Conservation (phyloP, 2,888 invertebrate species). For the Catocala fraxini region DNA sequence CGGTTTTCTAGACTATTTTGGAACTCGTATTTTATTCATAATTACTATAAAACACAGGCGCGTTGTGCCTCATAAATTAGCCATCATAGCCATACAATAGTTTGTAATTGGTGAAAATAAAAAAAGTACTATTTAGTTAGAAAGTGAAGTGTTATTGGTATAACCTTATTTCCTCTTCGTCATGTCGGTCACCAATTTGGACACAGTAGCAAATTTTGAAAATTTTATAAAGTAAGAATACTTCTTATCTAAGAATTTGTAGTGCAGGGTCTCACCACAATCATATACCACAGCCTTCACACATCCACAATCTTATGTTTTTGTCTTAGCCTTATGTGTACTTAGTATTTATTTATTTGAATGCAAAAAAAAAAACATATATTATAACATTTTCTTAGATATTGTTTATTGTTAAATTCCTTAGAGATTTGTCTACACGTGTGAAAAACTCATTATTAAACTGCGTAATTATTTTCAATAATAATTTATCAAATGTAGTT, state of each 20-base stretch:
- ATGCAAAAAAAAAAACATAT: too few species aligned
- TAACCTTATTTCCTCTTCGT: slow-evolving; percentile 59
- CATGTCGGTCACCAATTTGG: slow-evolving; percentile 86
- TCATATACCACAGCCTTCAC: too few species aligned
- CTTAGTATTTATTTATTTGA: too few species aligned
- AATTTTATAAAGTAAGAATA: slow-evolving; percentile 73
- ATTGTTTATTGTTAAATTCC: too few species aligned
- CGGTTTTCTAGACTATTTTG: slow-evolving; percentile 27
- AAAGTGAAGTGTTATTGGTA: slow-evolving; percentile 23
- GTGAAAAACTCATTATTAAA: too few species aligned
- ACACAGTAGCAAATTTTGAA: slow-evolving; percentile 83
- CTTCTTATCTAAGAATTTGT: too few species aligned
- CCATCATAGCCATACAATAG: neutral
- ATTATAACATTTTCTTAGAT: too few species aligned
- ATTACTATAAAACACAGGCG: slow-evolving; percentile 4
- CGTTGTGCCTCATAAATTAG: slow-evolving; percentile 6
- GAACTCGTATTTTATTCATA: slow-evolving; percentile 8
- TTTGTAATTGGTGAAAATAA: neutral
- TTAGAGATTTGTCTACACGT: too few species aligned
- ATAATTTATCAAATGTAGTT: slow-evolving; percentile 21
- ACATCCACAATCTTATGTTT: too few species aligned
- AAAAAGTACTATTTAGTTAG: neutral
- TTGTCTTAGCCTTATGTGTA: too few species aligned
- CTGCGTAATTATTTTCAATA: too few species aligned
- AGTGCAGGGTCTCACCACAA: too few species aligned